Percentiles rank a stretch among this genome's conserved stretches.
phyloP scores from a whole-genome alignment of 2,888 invertebrate genomes.

The Penaeus monodon region DNA sequence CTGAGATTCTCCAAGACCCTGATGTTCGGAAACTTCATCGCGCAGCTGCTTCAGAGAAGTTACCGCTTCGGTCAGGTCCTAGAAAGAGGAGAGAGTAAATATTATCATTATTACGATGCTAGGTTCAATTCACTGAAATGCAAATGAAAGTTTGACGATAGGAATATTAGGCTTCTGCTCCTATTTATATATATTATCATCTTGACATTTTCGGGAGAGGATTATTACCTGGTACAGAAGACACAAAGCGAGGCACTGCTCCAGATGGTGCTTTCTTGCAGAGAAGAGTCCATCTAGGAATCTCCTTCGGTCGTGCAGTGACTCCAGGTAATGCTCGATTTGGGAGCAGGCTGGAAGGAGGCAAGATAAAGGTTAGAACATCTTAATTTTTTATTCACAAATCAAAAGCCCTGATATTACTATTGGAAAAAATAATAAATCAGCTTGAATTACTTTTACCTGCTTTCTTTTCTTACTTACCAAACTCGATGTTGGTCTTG shows the following conservation, averaged over 20 bases:
- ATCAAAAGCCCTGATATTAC: background rate
- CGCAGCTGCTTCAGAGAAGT: conserved; percentile 54
- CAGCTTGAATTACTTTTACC: too few species aligned
- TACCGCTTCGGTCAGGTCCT: conserved; percentile 64
- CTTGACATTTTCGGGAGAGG: too few species aligned
- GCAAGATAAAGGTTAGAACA: too few species aligned
- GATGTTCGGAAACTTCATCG: conserved; percentile 59
- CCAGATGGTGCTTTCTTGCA: conserved; percentile 79
- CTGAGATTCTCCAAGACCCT: conserved; percentile 78
- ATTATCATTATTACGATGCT: background rate
- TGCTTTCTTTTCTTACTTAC: conserved; percentile 37
- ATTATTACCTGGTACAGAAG: conserved; percentile 73
- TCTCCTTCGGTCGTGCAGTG: conserved; percentile 81
- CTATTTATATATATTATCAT: too few species aligned
- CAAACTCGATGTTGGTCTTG: conserved; percentile 59
- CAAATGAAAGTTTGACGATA: too few species aligned
- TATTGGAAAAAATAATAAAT: too few species aligned
- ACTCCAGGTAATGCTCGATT: conserved; percentile 82
- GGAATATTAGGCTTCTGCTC: too few species aligned
- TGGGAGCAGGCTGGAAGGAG: conserved; percentile 75
- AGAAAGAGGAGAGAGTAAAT: background rate
- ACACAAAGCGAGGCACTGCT: conserved; percentile 82
- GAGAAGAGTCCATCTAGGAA: conserved; percentile 75
- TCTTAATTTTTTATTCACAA: background rate
- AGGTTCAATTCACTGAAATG: too few species aligned